phyloP scores from a whole-genome alignment of 2,888 invertebrate species.

The Lasioglossum calceatum region DNA sequence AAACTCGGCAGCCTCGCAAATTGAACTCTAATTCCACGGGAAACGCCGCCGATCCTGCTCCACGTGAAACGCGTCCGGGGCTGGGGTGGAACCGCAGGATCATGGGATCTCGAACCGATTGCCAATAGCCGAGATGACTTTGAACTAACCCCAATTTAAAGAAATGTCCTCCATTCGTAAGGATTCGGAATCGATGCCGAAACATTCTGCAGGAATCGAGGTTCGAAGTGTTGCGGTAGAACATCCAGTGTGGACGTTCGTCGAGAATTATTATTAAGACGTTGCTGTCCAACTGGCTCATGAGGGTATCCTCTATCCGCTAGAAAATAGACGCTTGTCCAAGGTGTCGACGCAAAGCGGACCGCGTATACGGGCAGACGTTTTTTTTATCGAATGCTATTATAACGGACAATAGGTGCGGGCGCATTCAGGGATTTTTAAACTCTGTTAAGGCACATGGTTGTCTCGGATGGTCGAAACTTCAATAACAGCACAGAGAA shows the following conservation, averaged over 20 bases:
- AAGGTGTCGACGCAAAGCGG: constrained; percentile 72
- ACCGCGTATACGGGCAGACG: constrained; percentile 62
- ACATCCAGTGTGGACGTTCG: neutral
- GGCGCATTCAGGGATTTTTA: constrained; percentile 73
- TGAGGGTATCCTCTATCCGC: constrained; percentile 62
- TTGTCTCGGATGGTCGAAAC: constrained; percentile 16
- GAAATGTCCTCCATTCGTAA: neutral
- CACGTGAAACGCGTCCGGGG: neutral
- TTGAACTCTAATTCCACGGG: constrained; percentile 65
- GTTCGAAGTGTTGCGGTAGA: neutral
- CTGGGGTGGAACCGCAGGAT: neutral
- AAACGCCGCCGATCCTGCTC: constrained; percentile 19
- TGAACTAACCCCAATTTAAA: neutral
- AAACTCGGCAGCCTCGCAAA: constrained; percentile 66
- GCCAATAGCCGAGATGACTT: constrained; percentile 1
- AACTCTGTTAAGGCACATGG: constrained; percentile 47
- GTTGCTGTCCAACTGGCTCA: constrained; percentile 40
- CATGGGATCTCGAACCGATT: neutral
- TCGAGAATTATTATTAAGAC: constrained; percentile 8
- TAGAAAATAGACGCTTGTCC: constrained; percentile 71
- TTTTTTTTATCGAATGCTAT: constrained; percentile 69
- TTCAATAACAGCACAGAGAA: neutral
- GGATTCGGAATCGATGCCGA: neutral
- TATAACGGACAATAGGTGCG: constrained; percentile 69
- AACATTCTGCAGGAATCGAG: neutral